A percentile compares a stretch with the other conserved stretches of the same genome.
Conservation (phyloP, 2,888 invertebrate genomes). For the Melanchra persicariae region DNA sequence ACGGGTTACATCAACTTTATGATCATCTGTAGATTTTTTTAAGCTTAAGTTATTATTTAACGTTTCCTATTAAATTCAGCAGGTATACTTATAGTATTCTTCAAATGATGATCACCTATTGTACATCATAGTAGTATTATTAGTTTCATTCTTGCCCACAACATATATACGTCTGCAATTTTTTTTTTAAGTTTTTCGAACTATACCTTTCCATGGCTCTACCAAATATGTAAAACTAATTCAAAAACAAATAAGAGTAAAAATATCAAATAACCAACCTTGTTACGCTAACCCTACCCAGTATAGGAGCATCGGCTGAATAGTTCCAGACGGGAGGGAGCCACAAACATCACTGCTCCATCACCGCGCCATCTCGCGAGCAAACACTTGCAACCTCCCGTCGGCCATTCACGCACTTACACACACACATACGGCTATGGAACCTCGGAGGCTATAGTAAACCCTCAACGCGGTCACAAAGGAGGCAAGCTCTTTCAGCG, state of each 20-base stretch:
- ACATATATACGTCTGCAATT: too few species aligned
- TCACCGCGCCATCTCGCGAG: conserved; percentile 83
- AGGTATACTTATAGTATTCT: too few species aligned
- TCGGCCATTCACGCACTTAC: conserved; percentile 65
- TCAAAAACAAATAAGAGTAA: not conserved
- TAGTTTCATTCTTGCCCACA: too few species aligned
- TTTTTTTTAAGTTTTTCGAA: too few species aligned
- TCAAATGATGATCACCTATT: not conserved
- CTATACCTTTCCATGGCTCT: too few species aligned
- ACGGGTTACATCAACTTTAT: conserved; percentile 17
- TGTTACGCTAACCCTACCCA: conserved; percentile 60
- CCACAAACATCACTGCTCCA: conserved; percentile 84
- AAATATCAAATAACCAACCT: not conserved
- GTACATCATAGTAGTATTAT: too few species aligned
- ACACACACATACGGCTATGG: conserved; percentile 33
- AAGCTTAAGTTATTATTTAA: not conserved
- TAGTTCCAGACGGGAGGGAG: conserved; percentile 80
- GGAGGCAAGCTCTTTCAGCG: conserved; percentile 66
- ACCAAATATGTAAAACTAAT: not conserved
- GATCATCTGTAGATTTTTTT: not conserved
- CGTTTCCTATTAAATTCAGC: too few species aligned
- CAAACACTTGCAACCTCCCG: conserved; percentile 79
- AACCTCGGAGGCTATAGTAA: conserved; percentile 47
- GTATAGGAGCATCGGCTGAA: conserved; percentile 77
- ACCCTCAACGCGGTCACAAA: conserved; percentile 66